Percentiles rank a stretch among this genome's conserved stretches.
Conservation (phyloP, 2,888 invertebrate genomes). For the Willowsia nigromaculata region DNA sequence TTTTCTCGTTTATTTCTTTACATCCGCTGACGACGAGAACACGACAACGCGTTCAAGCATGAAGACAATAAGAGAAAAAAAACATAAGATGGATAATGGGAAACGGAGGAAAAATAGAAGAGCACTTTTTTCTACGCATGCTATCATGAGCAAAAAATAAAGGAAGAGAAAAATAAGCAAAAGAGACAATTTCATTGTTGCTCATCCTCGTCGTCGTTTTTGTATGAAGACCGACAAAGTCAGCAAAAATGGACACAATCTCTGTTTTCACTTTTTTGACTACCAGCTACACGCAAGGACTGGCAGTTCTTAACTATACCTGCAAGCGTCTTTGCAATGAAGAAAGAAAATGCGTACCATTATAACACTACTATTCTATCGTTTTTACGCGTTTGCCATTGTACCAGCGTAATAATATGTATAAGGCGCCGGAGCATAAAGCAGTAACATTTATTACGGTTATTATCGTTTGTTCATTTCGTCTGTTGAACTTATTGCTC, state of each 20-base stretch:
- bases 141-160: conserved; percentile 16
- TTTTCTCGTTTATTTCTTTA: conserved; percentile 1
- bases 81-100: neutral
- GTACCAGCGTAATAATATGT: neutral
- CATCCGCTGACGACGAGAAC: neutral
- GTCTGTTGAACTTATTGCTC: neutral
- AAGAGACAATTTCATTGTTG: conserved; percentile 14
- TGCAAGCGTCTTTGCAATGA: neutral
- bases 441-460: neutral
- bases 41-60: conserved; percentile 57
- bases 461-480: neutral
- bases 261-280: neutral
- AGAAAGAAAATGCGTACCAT: neutral
- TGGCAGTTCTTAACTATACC: no score
- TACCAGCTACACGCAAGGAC: neutral
- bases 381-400: neutral
- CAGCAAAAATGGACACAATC: conserved; percentile 7
- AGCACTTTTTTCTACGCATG: neutral
- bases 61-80: conserved; percentile 41
- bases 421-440: neutral
- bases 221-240: neutral
- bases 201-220: neutral
- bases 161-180: neutral
- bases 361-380: neutral
- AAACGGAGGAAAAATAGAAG: neutral